Evolutionary conservation across 2,888 invertebrate genomes (phyloP).

Genomic region (Camptogramma bilineatum): DNA sequence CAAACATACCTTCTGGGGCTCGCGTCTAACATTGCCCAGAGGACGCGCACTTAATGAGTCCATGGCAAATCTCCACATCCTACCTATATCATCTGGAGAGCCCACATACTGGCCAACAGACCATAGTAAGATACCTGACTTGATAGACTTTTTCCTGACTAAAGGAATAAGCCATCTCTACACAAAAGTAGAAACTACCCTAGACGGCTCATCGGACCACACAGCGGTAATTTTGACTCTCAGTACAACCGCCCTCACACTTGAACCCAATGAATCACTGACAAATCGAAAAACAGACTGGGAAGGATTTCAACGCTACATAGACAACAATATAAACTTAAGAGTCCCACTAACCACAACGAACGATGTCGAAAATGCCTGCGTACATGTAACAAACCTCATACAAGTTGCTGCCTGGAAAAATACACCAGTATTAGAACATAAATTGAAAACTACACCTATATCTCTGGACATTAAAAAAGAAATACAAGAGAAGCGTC

Average conservation of each 20-base stretch:
- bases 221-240: background rate
- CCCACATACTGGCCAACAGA: slow-evolving; percentile 10
- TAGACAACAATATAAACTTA: background rate
- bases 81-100: background rate
- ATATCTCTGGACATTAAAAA: background rate
- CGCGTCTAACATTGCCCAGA: background rate
- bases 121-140: background rate
- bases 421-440: background rate
- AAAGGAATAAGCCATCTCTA: background rate
- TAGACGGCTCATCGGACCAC: slow-evolving; percentile 5
- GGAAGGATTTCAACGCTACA: background rate
- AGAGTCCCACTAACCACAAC: background rate
- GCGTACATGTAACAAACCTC: background rate
- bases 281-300: background rate
- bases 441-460: background rate
- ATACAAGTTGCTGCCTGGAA: background rate
- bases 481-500: background rate
- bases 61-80: background rate
- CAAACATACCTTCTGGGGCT: slow-evolving; percentile 5
- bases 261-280: background rate
- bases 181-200: background rate
- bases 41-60: background rate
- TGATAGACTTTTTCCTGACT: background rate
- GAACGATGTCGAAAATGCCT: background rate
- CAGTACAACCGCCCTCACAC: background rate